Conservation (phyloP, 2,797 vertebrate genomes). For the Mus caroli region DNA sequence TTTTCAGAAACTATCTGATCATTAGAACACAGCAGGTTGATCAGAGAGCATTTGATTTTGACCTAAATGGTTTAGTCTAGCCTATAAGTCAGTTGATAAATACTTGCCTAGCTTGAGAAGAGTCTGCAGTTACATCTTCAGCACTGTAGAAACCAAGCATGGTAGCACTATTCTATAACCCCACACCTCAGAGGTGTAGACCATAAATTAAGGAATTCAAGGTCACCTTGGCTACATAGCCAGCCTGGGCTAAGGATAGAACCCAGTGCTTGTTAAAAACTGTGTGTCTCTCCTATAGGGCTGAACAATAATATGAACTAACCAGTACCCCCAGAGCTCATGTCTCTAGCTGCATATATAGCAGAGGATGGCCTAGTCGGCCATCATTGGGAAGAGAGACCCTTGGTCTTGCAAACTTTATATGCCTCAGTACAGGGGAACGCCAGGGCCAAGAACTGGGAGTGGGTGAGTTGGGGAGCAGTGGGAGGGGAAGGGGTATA, state of each 20-base stretch:
- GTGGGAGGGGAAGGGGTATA: too few species aligned
- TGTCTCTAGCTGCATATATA: too few species aligned
- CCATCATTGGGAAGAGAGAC: too few species aligned
- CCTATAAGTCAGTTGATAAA: neutral
- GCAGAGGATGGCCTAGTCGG: too few species aligned
- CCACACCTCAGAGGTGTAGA: neutral
- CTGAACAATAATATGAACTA: too few species aligned
- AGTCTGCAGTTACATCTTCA: neutral
- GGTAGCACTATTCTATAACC: neutral
- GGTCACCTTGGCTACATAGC: neutral
- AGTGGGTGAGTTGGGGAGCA: too few species aligned
- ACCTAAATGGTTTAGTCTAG: neutral
- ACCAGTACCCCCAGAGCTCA: too few species aligned
- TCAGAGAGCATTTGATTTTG: slow-evolving; percentile 22
- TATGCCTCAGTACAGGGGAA: too few species aligned
- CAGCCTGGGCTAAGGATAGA: neutral
- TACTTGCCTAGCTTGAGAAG: neutral
- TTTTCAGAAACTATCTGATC: neutral
- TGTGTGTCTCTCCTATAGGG: too few species aligned
- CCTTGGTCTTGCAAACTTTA: too few species aligned
- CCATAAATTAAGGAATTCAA: neutral
- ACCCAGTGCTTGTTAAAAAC: neutral
- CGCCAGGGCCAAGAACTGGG: too few species aligned
- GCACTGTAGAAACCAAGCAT: neutral
- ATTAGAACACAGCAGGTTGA: neutral